These are phyloP conservation scores for Brachionus rotundiformis DNA, from an alignment of 1,140 invertebrate genomes.

Conservation along the genomic window DNA sequence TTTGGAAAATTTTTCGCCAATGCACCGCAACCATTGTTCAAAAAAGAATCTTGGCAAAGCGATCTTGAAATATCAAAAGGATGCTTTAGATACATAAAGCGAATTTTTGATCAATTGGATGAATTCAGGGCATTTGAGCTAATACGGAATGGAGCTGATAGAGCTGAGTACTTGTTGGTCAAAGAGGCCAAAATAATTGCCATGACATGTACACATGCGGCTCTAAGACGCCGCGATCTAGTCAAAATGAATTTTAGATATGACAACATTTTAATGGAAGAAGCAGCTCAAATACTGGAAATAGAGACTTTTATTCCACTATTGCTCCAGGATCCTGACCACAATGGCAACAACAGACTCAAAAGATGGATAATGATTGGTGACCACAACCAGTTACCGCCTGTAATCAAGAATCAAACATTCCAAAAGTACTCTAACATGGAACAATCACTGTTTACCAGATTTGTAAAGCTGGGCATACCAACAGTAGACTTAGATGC, in stretches of 20 bases:
- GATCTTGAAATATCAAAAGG: slow-evolving; percentile 85
- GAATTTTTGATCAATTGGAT: slow-evolving; percentile 94
- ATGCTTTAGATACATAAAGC: slow-evolving; percentile 90
- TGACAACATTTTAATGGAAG: slow-evolving; percentile 99
- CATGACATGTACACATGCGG: slow-evolving; percentile 99
- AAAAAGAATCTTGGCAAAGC: slow-evolving; percentile 74
- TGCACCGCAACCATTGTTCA: slow-evolving; percentile 80
- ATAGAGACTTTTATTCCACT: slow-evolving; percentile 99
- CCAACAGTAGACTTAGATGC: slow-evolving; percentile 95
- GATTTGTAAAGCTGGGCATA: slow-evolving; percentile 90
- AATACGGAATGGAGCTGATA: slow-evolving; percentile 85
- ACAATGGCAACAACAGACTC: slow-evolving; percentile 72
- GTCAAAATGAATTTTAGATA: slow-evolving; percentile 84
- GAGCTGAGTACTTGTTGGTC: slow-evolving; percentile 91
- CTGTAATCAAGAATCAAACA: slow-evolving; percentile 99
- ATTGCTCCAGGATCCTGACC: slow-evolving; percentile 72
- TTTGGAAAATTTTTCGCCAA: slow-evolving; percentile 66
- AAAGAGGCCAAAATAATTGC: slow-evolving; percentile 99
- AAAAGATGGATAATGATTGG: slow-evolving; percentile 99
- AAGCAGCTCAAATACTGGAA: slow-evolving; percentile 96
- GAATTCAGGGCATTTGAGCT: slow-evolving; percentile 96
- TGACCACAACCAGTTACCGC: slow-evolving; percentile 97
- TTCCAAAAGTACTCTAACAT: slow-evolving; percentile 99
- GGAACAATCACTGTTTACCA: slow-evolving; percentile 96
- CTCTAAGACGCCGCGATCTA: slow-evolving; percentile 89